A percentile compares a stretch with the other conserved stretches of the same genome.
Evolutionary conservation across 2,113 vertebrate genomes (phyloP).

Genomic region (Arvicanthis niloticus): DNA sequence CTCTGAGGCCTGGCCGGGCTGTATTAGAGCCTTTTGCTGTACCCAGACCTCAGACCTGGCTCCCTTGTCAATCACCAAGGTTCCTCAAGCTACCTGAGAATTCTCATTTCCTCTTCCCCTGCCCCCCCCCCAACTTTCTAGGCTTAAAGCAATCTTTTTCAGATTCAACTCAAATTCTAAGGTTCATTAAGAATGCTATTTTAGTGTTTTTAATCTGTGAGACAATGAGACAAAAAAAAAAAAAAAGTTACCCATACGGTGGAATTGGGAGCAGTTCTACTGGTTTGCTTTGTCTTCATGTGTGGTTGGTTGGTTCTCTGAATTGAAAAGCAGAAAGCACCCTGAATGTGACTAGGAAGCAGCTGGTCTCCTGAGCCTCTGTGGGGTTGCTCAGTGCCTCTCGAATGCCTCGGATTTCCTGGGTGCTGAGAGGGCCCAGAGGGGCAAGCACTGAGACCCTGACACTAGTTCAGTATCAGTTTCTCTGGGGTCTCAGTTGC

Average conservation of each 20-base stretch:
- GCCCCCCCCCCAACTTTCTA: background rate
- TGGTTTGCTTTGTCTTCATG: slow-evolving; percentile 47
- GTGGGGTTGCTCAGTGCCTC: background rate
- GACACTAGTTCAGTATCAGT: background rate
- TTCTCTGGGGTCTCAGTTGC: background rate
- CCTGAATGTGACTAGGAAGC: background rate
- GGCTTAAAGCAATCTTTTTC: slow-evolving; percentile 40
- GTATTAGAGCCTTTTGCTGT: background rate
- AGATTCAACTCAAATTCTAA: slow-evolving; percentile 66
- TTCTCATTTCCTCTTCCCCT: background rate
- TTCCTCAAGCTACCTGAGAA: background rate
- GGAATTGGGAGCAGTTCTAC: background rate
- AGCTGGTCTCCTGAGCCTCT: background rate
- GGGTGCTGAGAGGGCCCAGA: background rate
- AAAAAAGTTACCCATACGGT: background rate
- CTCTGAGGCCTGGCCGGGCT: background rate
- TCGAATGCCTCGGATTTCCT: background rate
- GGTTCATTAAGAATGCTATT: slow-evolving; percentile 56
- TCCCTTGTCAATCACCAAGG: background rate
- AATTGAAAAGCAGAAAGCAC: slow-evolving; percentile 18
- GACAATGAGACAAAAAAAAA: background rate
- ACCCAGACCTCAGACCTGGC: background rate
- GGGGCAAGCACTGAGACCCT: background rate
- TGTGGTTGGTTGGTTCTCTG: background rate
- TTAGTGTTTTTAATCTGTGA: slow-evolving; percentile 45